phyloP scores from a whole-genome alignment of 2,888 invertebrate genomes.

The Folsomia candida region DNA sequence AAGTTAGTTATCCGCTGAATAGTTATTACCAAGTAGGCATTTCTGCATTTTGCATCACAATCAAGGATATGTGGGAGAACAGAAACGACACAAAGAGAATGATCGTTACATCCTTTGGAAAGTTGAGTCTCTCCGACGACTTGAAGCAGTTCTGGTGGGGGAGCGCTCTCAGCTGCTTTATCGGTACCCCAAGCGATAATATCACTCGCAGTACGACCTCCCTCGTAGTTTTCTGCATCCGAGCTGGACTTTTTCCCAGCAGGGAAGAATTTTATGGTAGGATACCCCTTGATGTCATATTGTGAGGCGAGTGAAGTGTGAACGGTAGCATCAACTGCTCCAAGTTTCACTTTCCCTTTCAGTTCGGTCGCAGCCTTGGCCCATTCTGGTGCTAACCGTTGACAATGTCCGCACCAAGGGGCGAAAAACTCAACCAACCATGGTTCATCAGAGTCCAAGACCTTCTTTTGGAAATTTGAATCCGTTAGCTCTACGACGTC shows the following conservation, averaged over 20 bases:
- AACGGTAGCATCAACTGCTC: constrained; percentile 84
- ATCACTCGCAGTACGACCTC: constrained; percentile 64
- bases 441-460: constrained; percentile 87
- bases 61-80: constrained; percentile 93
- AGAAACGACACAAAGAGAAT: constrained; percentile 86
- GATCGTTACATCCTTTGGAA: constrained; percentile 75
- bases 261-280: constrained; percentile 78
- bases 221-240: constrained; percentile 76
- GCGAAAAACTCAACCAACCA: constrained; percentile 99
- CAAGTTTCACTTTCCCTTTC: constrained; percentile 92
- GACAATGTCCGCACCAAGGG: constrained; percentile 88
- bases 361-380: constrained; percentile 88
- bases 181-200: constrained; percentile 73
- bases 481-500: constrained; percentile 92
- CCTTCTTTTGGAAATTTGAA: constrained; percentile 87
- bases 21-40: constrained; percentile 73
- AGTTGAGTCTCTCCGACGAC: constrained; percentile 63
- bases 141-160: constrained; percentile 84
- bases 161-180: constrained; percentile 81
- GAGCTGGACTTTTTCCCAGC: constrained; percentile 64
- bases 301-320: constrained; percentile 66
- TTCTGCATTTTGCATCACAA: constrained; percentile 88
- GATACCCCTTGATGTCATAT: constrained; percentile 74
- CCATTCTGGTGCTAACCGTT: constrained; percentile 95
- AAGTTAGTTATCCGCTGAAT: constrained; percentile 58